Evolutionary conservation across 2,113 vertebrate genomes (phyloP), one percentile per base, ranked within the genome.

Genomic region (Epinephelus lanceolatus): DNA sequence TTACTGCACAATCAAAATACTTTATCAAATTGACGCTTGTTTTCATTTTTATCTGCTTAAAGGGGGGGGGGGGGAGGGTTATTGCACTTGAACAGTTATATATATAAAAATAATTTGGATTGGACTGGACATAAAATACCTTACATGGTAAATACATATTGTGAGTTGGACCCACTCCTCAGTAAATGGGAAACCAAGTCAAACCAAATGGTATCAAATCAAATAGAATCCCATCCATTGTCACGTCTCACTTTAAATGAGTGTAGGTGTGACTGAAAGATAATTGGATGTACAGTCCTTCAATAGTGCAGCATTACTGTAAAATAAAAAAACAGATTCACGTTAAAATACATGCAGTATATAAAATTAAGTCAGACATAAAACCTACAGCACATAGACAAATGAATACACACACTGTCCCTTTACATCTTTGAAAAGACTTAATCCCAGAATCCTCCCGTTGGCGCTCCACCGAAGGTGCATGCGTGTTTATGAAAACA

Each of bases 401-500:
- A 25, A 0, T 49, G 6, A 40, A 42, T 19, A 37, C 0, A 47
- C 75, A 55, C 57, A 0, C n/a, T 55, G 6, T n/a, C 18, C 25
- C 4, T 11, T 1, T 63, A 15, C 15, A 56, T 15, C 15, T 37
- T 6, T 18, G 18, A 81, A 60, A 25, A 70, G 71, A 66, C 37
- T 25, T 57, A 65, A 17, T 53, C 56, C 60, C 21, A 68, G 63
- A 27, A 72, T 76, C 18, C 15, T 1, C 13, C 45, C 23, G 21
- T 42, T n/a, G 30, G 66, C 37, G 76, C 15, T 6, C 25, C 19
- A 21, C 66, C n/a, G 10, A 70, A 45, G 72, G 67, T 27, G 47
- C 60, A 71, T 59, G 63, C 6, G 56, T 67, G 79, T 79, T 71
- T 60, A 59, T 42, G 53, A 71, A 55, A 40, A 65, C 15, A 33